Percentiles rank a stretch among this genome's conserved stretches.
Conservation (phyloP, 2,797 vertebrate genomes). For the Threskiornis aethiopicus region DNA sequence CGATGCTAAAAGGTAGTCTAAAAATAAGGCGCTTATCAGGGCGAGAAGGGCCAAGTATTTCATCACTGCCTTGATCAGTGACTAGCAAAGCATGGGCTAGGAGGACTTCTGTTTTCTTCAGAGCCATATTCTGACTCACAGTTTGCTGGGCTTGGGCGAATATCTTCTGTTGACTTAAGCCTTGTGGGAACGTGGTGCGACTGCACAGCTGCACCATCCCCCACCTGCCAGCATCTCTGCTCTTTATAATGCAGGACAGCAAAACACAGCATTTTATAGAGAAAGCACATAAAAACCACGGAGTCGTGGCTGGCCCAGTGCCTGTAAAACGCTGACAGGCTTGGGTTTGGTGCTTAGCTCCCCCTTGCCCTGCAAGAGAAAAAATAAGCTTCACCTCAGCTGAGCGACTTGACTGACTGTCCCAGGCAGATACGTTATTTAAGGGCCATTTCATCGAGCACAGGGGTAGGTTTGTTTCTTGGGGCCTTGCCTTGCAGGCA, state of each 20-base stretch:
- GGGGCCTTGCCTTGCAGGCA: not conserved
- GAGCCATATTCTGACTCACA: not conserved
- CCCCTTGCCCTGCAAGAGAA: not conserved
- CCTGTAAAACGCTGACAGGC: not conserved
- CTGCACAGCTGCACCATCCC: not conserved
- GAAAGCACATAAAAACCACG: not conserved
- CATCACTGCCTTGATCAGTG: not conserved
- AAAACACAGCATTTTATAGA: not conserved
- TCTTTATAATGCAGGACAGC: not conserved
- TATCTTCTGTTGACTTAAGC: not conserved
- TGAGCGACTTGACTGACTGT: not conserved
- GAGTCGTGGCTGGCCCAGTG: not conserved
- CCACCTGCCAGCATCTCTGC: fast-evolving
- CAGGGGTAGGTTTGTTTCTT: not conserved
- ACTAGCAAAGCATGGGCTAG: not conserved
- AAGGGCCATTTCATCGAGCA: not conserved
- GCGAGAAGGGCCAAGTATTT: not conserved
- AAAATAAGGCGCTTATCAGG: conserved; percentile 24
- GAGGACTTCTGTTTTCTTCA: not conserved
- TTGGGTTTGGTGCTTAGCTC: not conserved
- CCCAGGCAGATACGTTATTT: not conserved
- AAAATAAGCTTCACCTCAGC: not conserved
- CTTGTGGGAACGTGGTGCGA: fast-evolving
- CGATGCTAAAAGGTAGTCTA: not conserved
- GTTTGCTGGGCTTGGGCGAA: conserved; percentile 2